Evolutionary conservation across 1,140 invertebrate species (phyloP).

Genomic region (Phortica variegata): DNA sequence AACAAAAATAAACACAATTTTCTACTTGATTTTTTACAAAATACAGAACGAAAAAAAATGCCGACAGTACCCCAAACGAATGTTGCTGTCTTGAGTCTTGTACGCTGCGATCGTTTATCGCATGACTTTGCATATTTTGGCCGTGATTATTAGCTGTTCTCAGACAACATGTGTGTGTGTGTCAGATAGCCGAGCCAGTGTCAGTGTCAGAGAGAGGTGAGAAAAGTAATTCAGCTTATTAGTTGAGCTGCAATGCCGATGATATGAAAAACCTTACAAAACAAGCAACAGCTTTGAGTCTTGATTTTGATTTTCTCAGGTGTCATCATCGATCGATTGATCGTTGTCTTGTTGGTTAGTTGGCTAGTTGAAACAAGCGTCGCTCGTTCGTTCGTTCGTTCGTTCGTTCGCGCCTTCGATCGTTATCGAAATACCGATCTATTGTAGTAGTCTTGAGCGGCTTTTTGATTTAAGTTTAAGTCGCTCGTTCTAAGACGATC

Average conservation of each 20-base stretch:
- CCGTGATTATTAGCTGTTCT: conserved; percentile 40
- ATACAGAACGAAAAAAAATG: conserved; percentile 2
- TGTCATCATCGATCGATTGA: conserved; percentile 49
- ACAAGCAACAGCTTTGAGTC: conserved; percentile 29
- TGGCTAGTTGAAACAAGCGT: conserved; percentile 25
- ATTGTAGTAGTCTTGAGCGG: conserved; percentile 48
- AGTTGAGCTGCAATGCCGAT: conserved; percentile 18
- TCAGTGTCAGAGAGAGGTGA: conserved; percentile 1
- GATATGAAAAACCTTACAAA: conserved; percentile 6
- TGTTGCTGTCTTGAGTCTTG: no score
- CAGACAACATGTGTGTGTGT: conserved; percentile 12
- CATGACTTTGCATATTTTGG: conserved; percentile 55
- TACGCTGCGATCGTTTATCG: conserved; percentile 50
- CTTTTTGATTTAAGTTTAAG: conserved; percentile 51
- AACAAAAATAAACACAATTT: conserved; percentile 40
- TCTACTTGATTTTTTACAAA: conserved; percentile 32
- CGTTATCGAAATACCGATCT: conserved; percentile 22
- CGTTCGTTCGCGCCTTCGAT: conserved; percentile 26
- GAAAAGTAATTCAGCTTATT: conserved; percentile 37
- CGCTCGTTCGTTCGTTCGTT: conserved; percentile 25
- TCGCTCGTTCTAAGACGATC: conserved; percentile 55
- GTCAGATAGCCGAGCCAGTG: no score
- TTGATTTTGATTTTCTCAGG: conserved; percentile 46
- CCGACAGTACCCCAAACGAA: conserved; percentile 12
- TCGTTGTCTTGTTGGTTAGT: background rate